Conservation (phyloP, 2,888 invertebrate species). For the Pyrocoelia pectoralis region DNA sequence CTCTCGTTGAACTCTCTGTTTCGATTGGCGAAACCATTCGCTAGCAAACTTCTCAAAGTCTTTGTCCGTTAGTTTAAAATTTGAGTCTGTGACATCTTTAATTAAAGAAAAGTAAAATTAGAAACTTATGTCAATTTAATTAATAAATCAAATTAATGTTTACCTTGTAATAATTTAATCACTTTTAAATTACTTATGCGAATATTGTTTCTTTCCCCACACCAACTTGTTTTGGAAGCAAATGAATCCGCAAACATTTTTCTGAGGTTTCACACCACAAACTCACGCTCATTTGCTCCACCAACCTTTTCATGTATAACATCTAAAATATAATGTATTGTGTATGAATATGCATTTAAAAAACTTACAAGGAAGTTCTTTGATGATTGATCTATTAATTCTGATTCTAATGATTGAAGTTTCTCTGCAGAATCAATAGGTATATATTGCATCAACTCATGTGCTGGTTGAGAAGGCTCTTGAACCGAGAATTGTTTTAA, state of each 20-base stretch:
- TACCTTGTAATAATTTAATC: neutral
- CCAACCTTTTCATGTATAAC: conserved; percentile 4
- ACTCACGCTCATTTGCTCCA: conserved; percentile 1
- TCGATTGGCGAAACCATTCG: neutral
- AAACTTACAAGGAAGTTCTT: neutral
- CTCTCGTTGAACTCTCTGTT: neutral
- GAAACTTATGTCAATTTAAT: neutral
- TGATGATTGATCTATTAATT: neutral
- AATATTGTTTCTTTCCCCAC: neutral
- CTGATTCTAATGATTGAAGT: neutral
- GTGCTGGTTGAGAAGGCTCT: neutral
- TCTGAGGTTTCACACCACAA: neutral
- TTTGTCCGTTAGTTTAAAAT: neutral
- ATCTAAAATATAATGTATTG: conserved; percentile 1
- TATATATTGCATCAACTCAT: neutral
- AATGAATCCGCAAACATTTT: neutral
- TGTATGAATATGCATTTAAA: neutral
- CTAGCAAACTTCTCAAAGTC: neutral
- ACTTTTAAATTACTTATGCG: neutral
- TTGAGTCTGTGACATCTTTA: neutral
- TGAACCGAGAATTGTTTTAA: neutral
- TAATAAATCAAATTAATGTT: neutral
- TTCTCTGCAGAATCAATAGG: neutral
- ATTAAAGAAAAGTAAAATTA: neutral
- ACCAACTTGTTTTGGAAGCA: neutral